Evolutionary conservation across 2,888 invertebrate genomes (phyloP).

Genomic region (Coelogynopora nodosa): DNA sequence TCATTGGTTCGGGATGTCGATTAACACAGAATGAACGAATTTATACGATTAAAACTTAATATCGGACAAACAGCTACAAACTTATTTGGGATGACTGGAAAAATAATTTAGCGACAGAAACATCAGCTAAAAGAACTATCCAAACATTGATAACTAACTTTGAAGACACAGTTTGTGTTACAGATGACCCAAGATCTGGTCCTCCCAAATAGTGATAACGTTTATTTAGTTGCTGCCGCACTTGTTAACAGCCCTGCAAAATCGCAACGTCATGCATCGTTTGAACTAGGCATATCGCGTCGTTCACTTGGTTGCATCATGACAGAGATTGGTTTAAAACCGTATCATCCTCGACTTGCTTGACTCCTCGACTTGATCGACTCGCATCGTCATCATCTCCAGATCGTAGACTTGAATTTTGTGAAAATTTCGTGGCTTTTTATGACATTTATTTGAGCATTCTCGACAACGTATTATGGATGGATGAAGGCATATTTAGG

Average conservation of each 20-base stretch:
- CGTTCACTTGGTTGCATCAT: background rate
- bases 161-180: constrained; percentile 9
- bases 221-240: background rate
- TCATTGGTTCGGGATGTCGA: no score
- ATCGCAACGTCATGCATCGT: background rate
- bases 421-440: constrained; percentile 3
- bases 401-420: constrained; percentile 13
- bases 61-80: background rate
- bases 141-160: background rate
- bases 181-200: constrained; percentile 14
- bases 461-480: background rate
- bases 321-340: background rate
- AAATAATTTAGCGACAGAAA: background rate
- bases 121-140: background rate
- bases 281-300: background rate
- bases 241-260: background rate
- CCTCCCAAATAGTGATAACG: background rate
- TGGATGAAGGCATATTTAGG: background rate
- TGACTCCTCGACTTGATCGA: background rate
- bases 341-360: background rate
- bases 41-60: background rate
- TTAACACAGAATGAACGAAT: background rate
- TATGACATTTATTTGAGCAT: background rate
- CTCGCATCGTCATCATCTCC: no score
- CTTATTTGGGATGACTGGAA: background rate